phyloP scores from a whole-genome alignment of 2,888 invertebrate genomes.

The Galerucella calmariensis region DNA sequence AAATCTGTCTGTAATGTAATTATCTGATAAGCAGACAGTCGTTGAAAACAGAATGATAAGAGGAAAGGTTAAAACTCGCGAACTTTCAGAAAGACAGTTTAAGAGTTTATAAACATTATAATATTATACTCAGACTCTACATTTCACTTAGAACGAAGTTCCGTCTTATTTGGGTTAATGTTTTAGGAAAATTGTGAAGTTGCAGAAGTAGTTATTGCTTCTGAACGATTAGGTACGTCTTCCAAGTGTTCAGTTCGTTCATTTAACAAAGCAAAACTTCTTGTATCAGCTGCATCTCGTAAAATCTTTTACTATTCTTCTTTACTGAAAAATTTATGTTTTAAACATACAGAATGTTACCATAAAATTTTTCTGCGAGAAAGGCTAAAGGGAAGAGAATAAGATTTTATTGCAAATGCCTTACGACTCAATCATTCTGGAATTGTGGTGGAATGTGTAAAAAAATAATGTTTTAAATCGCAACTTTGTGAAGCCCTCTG shows the following conservation, averaged over 20 bases:
- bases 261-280: neutral
- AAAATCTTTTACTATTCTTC: neutral
- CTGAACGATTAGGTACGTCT: neutral
- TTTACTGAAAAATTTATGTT: neutral
- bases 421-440: too few relatives aligned
- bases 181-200: neutral
- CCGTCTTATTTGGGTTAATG: conserved; percentile 11
- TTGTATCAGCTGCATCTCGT: neutral
- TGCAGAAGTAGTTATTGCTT: neutral
- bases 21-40: conserved; percentile 8
- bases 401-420: too few relatives aligned
- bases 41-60: conserved; percentile 5
- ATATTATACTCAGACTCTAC: conserved; percentile 10
- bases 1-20: conserved; percentile 3
- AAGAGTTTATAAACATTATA: conserved; percentile 17
- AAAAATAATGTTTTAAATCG: neutral
- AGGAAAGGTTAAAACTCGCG: conserved; percentile 3
- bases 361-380: too few relatives aligned
- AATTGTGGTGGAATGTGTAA: neutral
- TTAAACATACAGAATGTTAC: too few relatives aligned
- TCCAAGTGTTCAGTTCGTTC: neutral
- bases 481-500: neutral
- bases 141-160: conserved; percentile 6
- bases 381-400: too few relatives aligned
- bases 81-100: conserved; percentile 11